Evolutionary conservation across 2,797 vertebrate genomes (phyloP).

Genomic region (Eleutherodactylus coqui): DNA sequence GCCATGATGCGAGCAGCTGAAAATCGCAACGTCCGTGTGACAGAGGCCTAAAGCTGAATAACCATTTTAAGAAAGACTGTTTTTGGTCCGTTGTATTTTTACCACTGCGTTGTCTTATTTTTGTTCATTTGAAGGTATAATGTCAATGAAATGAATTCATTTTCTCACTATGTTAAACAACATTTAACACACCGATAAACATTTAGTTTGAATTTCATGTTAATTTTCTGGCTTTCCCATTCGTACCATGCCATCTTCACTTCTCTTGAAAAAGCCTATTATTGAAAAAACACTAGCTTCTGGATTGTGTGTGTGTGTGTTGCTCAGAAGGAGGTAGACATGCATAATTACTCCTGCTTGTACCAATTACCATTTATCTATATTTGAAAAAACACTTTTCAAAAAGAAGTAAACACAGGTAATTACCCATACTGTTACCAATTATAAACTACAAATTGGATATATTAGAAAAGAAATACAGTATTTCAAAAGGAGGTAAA

Average conservation of each 20-base stretch:
- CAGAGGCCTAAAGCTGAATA: too few relatives aligned
- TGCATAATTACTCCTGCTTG: conserved; percentile 60
- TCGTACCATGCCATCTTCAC: conserved; percentile 4
- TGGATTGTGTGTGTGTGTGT: conserved; percentile 37
- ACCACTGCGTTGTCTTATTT: not conserved
- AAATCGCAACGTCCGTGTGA: too few relatives aligned
- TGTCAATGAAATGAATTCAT: not conserved
- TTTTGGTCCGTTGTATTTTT: too few relatives aligned
- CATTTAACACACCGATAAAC: not conserved
- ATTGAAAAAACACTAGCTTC: conserved; percentile 12
- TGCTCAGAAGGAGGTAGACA: conserved; percentile 51
- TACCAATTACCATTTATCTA: conserved; percentile 61
- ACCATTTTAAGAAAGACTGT: too few relatives aligned
- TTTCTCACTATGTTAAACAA: not conserved
- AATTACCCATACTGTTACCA: conserved; percentile 62
- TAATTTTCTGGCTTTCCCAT: not conserved
- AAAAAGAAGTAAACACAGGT: conserved; percentile 57
- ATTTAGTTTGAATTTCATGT: not conserved
- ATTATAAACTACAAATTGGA: conserved; percentile 60
- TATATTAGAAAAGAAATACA: conserved; percentile 60
- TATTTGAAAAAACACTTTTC: conserved; percentile 52
- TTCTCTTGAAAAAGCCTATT: not conserved
- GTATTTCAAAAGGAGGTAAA: conserved; percentile 58
- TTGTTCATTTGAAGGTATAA: not conserved
- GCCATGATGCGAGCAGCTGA: too few relatives aligned